Base-by-base conservation (phyloP, 2,797 vertebrate species). In the Enteromius fasciolatus region DNA sequence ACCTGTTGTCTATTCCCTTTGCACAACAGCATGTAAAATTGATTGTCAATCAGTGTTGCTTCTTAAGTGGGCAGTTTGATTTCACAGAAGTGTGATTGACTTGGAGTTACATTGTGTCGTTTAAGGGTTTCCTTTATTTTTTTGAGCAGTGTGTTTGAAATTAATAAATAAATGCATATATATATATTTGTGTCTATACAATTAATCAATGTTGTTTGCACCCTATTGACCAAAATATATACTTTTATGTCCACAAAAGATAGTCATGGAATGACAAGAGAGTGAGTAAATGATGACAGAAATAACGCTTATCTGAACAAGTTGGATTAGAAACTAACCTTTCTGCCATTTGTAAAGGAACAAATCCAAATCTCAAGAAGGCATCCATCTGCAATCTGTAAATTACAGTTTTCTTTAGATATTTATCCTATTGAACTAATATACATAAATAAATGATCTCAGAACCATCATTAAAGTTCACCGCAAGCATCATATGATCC, bases 391-490 rank as follows among this genome's bases (percentile, higher is more conserved):
- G 66, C 23, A 41, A 23, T 44, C 36, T 41, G 31, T 46, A 33
- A 61, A 70, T 33, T 11, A 80, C 23, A 70, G 50, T 70, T 70
- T 59, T 59, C 50, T 59, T 59, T 17, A n/a, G 23, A 52, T 41
- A 69, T 67, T 28, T 57, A 79, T 69, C 6, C 15, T 28, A 28
- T 59, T 33, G 2, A 50, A 36, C 28, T 66, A 78, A 63, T 64
- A 77, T 46, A 77, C 14, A 31, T 5, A 48, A n/a, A 63, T 77
- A 1, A 64, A 31, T 48, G 0, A 63, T 36, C 61, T 52, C 31
- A 64, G 66, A 52, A 14, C 25, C 52, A 46, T 80, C 18, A 81
- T 81, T 72, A 48, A 72, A 64, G 41, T 50, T 81, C 28, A 52
- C 41, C 5, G 0, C 41, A 8, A 78, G 46, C n/a, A 11, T n/a